Base-by-base conservation (phyloP, 2,113 vertebrate genomes). In the Ciconia maguari region DNA sequence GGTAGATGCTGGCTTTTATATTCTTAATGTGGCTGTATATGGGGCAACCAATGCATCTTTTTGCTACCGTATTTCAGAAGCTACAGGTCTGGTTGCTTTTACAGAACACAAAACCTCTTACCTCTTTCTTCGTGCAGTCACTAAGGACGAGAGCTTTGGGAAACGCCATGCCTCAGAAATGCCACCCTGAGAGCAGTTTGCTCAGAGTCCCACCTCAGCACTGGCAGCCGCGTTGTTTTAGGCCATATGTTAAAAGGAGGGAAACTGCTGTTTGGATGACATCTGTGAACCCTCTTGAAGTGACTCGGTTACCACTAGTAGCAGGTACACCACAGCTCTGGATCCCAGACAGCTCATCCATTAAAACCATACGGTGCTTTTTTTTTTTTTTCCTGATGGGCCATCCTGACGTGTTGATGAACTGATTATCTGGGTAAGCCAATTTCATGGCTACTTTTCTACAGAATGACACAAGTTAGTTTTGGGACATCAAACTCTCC, bases 91-190 rank as follows among this genome's bases (percentile, higher is more conserved):
- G 29, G 30, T 70, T 84, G 30, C 36, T 95, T 6, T 74, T 69
- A 8, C 3, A 16, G 48, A 72, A 17, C 44, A 71, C 34, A 77
- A 58, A 78, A 17, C 8, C 6, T 65, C 8, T 66, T 34, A 12
- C 5, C 16, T 74, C 54, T 70, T 38, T 78, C 54, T 61, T 64
- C 0, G 0, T 2, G 1, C 22, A 66, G 24, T 27, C 66, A 20
- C 42, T 71, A 46, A 42, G 16, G 78, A 62, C 2, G 1, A 75
- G 46, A 34, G 11, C 54, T 80, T 48, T 92, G 62, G 44, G 57
- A 76, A 75, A 8, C 0, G 0, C 22, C 0, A 0, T 70, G 1
- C 19, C n/a, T 60, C 52, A 42, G 71, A 66, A 72, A 36, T 55
- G 49, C 36, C 41, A 42, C 26, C 66, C 52, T 60, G 42, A 36